These are phyloP conservation scores for Dipus sagitta DNA, from an alignment of 2,797 vertebrate species.

Conservation along the genomic window DNA sequence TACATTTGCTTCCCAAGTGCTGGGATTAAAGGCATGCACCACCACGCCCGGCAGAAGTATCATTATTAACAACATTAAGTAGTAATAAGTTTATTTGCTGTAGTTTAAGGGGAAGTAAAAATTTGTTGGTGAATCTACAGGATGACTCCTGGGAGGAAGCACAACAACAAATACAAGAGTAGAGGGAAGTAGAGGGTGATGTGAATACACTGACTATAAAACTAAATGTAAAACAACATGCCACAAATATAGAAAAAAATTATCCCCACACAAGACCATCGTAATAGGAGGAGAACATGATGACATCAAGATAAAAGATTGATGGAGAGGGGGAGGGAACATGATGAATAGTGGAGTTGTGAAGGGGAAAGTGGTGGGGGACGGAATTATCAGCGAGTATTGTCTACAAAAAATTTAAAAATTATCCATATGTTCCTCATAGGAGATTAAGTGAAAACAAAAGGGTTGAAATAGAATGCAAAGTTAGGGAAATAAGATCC, in stretches of 20 bases:
- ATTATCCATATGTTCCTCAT: slow-evolving; percentile 17
- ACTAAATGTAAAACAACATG: slow-evolving; percentile 25
- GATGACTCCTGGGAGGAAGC: slow-evolving; percentile 48
- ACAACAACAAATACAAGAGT: slow-evolving; percentile 3
- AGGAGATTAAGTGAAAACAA: slow-evolving; percentile 18
- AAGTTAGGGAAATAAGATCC: slow-evolving; percentile 41
- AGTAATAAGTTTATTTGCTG: slow-evolving; percentile 9
- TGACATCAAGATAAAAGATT: no score
- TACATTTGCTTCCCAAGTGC: no score
- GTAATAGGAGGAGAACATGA: no score
- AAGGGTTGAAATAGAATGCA: not conserved
- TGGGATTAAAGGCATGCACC: no score
- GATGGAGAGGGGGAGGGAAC: no score
- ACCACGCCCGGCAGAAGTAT: not conserved
- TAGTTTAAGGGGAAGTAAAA: slow-evolving; percentile 61
- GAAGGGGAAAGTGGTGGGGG: no score
- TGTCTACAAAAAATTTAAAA: no score
- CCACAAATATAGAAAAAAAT: not conserved
- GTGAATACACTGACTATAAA: slow-evolving; percentile 42
- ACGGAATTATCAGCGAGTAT: no score
- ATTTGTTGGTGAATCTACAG: not conserved
- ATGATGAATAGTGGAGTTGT: no score
- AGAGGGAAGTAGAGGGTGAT: slow-evolving; percentile 28
- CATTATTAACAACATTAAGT: slow-evolving; percentile 12
- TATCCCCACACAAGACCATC: not conserved